A percentile compares a stretch with the other conserved stretches of the same genome.
Evolutionary conservation across 2,797 vertebrate species (phyloP).

Genomic region (Pangasius sanitwongsei): DNA sequence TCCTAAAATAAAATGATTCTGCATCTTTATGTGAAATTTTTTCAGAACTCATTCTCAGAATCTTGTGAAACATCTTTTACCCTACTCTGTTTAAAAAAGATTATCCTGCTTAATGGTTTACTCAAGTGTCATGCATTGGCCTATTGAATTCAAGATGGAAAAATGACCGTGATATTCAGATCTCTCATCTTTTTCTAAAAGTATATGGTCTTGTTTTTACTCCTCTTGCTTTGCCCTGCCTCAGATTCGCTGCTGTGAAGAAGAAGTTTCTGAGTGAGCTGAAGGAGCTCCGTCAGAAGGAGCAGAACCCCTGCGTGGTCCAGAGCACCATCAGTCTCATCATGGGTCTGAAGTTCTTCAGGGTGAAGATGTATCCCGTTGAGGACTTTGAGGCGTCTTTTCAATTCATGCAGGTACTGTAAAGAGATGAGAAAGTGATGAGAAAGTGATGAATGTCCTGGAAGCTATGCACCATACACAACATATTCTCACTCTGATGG

Average conservation of each 20-base stretch:
- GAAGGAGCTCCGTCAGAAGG: conserved; percentile 95
- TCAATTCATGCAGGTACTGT: conserved; percentile 97
- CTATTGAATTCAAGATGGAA: background rate
- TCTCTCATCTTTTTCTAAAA: background rate
- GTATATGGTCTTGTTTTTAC: background rate
- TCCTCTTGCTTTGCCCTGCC: background rate
- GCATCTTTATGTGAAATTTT: background rate
- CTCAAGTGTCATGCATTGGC: too few relatives aligned
- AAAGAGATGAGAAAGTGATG: background rate
- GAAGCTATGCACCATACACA: background rate
- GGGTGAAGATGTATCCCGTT: conserved; percentile 99
- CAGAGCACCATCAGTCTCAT: conserved; percentile 98
- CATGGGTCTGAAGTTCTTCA: conserved; percentile 99
- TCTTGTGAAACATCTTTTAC: background rate
- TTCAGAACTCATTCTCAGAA: background rate
- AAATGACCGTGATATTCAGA: background rate
- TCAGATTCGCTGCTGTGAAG: conserved; percentile 94
- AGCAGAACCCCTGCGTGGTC: conserved; percentile 90
- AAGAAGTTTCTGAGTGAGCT: conserved; percentile 97
- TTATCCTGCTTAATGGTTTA: background rate
- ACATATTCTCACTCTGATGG: background rate
- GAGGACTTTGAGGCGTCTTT: conserved; percentile 98
- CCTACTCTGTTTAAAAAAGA: background rate
- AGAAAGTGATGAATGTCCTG: background rate
- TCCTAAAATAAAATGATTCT: background rate